Evolutionary conservation across 1,140 invertebrate species (phyloP), one percentile per base, ranked within the genome.

Genomic region (Apocrypta bakeri): DNA sequence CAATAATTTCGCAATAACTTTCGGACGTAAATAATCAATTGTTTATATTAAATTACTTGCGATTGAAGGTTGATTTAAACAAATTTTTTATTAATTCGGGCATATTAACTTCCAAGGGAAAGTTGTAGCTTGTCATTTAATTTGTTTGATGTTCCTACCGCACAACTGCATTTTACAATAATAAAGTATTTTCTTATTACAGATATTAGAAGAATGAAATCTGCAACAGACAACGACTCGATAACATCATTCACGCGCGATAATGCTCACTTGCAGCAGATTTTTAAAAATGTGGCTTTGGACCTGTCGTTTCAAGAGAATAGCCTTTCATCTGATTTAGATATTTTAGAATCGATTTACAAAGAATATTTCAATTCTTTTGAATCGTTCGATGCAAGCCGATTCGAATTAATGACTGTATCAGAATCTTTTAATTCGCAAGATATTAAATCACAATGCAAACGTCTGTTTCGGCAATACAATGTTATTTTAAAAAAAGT

Each of bases 401-500:
- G 94, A 81, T 94, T 95, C 88, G 95, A 96, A 89, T 88, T 96
- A 3, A 85, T 95, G 92, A 95, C 95, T 93, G 89, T 96, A n/a
- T 93, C 95, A 1, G 91, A 93, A 82, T 86, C 88, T 61, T 90
- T 96, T 25, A 94, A 96, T 82, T 93, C 94, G 42, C 93, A 95
- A 83, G 91, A 95, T 64, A 96, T 97, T 81, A 94, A 95, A 85
- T 90, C 92, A 40, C 94, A 95, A 82, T 94, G 95, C 84, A 94
- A 94, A 83, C 93, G 94, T 82, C 90, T 97, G 24, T 93, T 94
- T 80, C 94, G 94, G 74, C 96, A 97, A 88, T 94, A 97, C 80
- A 94, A 95, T 90, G 97, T 98, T 37, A 97, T 99, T 0, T 98
- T 97, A 0, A 97, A 97, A 85, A 97, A 98, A 91, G 96, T 98